Conservation (phyloP, 2,888 invertebrate species). For the Polydrusus cervinus region DNA sequence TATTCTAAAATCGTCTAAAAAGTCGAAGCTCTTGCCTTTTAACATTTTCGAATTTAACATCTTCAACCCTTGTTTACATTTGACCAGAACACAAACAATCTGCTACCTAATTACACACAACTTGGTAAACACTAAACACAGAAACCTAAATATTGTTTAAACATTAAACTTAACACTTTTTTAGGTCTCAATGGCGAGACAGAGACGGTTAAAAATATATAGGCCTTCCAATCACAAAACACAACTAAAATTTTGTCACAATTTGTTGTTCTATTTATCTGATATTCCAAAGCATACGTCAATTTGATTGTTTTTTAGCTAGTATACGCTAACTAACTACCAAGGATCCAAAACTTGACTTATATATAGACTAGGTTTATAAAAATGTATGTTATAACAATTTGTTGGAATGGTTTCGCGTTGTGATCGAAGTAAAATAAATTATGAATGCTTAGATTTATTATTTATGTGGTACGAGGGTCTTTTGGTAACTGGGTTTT, state of each 20-base stretch:
- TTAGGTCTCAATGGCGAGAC: background rate
- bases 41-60: slow-evolving; percentile 31
- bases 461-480: background rate
- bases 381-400: background rate
- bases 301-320: slow-evolving; percentile 54
- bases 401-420: slow-evolving; percentile 8
- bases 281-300: slow-evolving; percentile 43
- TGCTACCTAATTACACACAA: background rate
- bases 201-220: too few species aligned
- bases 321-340: slow-evolving; percentile 41
- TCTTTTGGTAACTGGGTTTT: background rate
- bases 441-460: slow-evolving; percentile 1
- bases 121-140: slow-evolving; percentile 22
- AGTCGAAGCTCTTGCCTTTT: slow-evolving; percentile 50
- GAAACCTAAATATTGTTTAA: background rate
- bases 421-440: slow-evolving; percentile 28
- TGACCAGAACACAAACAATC: slow-evolving; percentile 14
- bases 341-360: slow-evolving; percentile 45
- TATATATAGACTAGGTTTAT: slow-evolving; percentile 38
- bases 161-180: background rate
- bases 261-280: slow-evolving; percentile 42
- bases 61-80: slow-evolving; percentile 24
- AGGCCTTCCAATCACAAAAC: too few species aligned
- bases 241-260: slow-evolving; percentile 29
- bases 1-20: slow-evolving; percentile 50